A percentile compares a stretch with the other conserved stretches of the same genome.
Conservation (phyloP, 2,797 vertebrate genomes). For the Ambastaia sidthimunki region DNA sequence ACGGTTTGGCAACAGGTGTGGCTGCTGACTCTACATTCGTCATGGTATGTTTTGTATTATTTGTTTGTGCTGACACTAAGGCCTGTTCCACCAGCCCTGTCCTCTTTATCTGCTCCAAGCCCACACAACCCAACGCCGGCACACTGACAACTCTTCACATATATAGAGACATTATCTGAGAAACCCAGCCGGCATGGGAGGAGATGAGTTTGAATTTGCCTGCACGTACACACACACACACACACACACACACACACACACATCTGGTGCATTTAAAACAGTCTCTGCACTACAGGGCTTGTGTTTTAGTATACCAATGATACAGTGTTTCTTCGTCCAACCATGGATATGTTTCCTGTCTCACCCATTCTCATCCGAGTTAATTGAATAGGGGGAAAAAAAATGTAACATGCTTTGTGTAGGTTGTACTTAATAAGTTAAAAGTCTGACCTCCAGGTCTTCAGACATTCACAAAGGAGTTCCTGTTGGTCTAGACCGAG, state of each 20-base stretch:
- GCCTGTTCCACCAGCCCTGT: slow-evolving; percentile 13
- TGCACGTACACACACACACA: neutral
- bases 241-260: slow-evolving; percentile 2
- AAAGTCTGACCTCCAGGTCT: slow-evolving; percentile 8
- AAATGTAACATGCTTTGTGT: neutral
- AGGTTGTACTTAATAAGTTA: slow-evolving; percentile 3
- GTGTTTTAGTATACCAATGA: neutral
- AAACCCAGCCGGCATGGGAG: slow-evolving; percentile 37
- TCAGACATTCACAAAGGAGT: slow-evolving; percentile 50
- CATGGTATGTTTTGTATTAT: slow-evolving; percentile 23
- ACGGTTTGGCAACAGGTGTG: slow-evolving; percentile 12
- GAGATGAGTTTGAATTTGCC: slow-evolving; percentile 1
- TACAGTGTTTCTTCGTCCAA: neutral
- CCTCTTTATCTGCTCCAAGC: slow-evolving; percentile 35
- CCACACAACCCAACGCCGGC: neutral
- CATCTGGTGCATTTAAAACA: neutral
- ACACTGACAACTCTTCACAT: slow-evolving; percentile 13
- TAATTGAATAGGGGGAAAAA: neutral
- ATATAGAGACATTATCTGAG: slow-evolving; percentile 31
- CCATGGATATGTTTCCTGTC: neutral
- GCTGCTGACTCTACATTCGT: neutral
- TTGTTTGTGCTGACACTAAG: slow-evolving; percentile 29
- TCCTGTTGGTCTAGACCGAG: slow-evolving; percentile 60
- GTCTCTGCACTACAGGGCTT: neutral
- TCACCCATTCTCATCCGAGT: neutral